Evolutionary conservation across 2,113 vertebrate species (phyloP).

Genomic region (Puntigrus tetrazona): DNA sequence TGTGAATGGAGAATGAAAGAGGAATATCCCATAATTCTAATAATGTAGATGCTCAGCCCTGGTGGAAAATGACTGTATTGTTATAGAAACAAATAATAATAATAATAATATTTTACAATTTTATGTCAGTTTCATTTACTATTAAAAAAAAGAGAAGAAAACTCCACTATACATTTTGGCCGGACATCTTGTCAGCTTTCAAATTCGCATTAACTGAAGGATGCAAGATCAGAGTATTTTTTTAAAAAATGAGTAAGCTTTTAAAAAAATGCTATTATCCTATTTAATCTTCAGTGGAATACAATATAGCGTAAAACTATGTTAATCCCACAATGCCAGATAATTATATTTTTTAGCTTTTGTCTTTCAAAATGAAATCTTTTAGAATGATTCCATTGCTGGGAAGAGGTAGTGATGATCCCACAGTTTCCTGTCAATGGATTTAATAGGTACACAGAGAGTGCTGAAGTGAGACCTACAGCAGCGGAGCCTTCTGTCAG

Average conservation of each 20-base stretch:
- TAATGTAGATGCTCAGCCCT: background rate
- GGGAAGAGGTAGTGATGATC: background rate
- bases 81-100: background rate
- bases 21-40: background rate
- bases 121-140: no score
- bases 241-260: background rate
- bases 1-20: background rate
- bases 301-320: background rate
- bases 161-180: background rate
- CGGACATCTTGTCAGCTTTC: background rate
- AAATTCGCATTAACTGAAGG: background rate
- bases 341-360: background rate
- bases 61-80: background rate
- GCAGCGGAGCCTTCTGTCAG: conserved; percentile 29
- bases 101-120: no score
- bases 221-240: background rate
- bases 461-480: conserved; percentile 34
- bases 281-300: background rate
- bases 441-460: background rate
- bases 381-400: background rate
- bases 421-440: background rate
- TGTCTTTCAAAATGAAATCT: background rate
- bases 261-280: background rate
- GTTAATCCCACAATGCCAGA: background rate
- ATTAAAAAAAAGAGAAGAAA: background rate